These are phyloP conservation scores for Polydrusus pterygomalis DNA, from an alignment of 2,888 invertebrate species.

Conservation along the genomic window DNA sequence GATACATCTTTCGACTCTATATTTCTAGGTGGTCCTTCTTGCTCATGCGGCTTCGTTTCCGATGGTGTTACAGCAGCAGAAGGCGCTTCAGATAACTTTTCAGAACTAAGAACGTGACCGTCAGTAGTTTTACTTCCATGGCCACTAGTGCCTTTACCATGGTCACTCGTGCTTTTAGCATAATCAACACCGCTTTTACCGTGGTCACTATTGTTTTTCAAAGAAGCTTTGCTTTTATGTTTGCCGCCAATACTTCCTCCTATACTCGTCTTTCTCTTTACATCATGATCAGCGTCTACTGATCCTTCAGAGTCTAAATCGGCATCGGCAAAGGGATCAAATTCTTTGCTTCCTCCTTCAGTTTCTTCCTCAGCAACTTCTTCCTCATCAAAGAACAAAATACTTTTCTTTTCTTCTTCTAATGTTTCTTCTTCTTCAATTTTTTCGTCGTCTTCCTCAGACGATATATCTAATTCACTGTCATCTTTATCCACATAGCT, in stretches of 20 bases:
- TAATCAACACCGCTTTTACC: no score
- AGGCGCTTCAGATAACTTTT: background rate
- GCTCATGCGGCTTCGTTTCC: background rate
- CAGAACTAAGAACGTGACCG: no score
- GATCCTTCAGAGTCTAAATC: conserved; percentile 42
- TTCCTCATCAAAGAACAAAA: conserved; percentile 62
- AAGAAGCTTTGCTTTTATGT: no score
- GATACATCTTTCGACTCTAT: background rate
- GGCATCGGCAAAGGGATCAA: conserved; percentile 52
- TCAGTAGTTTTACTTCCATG: no score
- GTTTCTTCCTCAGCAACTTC: conserved; percentile 59
- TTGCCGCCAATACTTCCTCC: no score
- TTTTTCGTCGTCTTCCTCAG: conserved; percentile 18
- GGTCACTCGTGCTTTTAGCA: no score
- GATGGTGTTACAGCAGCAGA: background rate
- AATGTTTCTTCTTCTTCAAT: conserved; percentile 52
- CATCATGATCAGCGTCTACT: background rate
- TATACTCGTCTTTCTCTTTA: background rate
- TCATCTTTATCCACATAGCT: conserved; percentile 43
- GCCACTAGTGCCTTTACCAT: background rate
- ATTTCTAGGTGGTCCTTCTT: background rate
- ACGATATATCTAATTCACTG: conserved; percentile 33
- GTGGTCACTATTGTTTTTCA: background rate
- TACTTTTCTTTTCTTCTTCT: conserved; percentile 53
- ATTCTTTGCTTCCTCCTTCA: conserved; percentile 50